Base-by-base conservation (phyloP, 64 coral and sea anemone genomes). In the Astreopora myriophthalma region DNA sequence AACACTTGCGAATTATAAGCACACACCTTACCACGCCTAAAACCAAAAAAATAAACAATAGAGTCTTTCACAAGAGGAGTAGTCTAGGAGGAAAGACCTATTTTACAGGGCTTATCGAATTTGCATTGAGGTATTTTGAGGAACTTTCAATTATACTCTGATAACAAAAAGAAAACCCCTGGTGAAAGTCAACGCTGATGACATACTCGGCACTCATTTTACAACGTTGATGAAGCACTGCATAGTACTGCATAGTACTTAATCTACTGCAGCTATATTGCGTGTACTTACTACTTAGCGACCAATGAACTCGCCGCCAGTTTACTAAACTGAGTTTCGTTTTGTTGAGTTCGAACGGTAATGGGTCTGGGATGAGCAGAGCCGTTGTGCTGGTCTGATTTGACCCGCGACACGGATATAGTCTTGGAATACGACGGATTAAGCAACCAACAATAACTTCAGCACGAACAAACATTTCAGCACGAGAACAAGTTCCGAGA, bases 371-470 rank as follows among this genome's bases (percentile, higher is more conserved):
- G 16, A 70, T 32, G 8, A 27, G 5, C 2, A 33, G 12, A 34
- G 31, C 19, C 70, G 33, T 32, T 13, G 27, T 27, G 67, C 11
- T 65, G 24, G 16, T 36, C 19, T 10, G 14, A 83, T 83, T 83
- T 83, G 79, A 83, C 79, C 79, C 65, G 4, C 30, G 79, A 83
- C 79, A 83, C 30, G 6, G 10, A 62, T 30, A 37, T 83, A 64
- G 32, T 6, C 52, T 39, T 34, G 51, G 68, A 80, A 80, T 80
- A 62, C 48, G 20, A 80, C 49, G 51, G 77, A 80, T 80, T 64
- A 83, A 83, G 14, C 75, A 29, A 27, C 26, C 26, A n/a, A 25
- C 27, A 78, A 49, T 30, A 51, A 78, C 10, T 12, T 83, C 13
- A 63, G 61, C 79, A 63, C 79, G 48, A 83, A 80, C 52, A 19